phyloP scores from a whole-genome alignment of 1,140 invertebrate genomes.

The Trissolcus basalis region DNA sequence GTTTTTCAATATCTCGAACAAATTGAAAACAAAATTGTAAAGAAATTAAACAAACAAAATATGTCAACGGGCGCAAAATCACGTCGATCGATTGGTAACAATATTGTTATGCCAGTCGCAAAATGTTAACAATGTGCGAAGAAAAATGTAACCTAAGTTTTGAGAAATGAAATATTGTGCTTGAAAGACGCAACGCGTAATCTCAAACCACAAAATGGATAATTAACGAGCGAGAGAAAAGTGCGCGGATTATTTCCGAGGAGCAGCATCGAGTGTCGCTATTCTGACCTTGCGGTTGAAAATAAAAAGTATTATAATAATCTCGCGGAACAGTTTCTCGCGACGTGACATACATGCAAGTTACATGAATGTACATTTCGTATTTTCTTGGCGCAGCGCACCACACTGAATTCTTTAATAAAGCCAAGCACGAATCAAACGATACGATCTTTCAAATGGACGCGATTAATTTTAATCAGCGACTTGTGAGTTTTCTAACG shows the following conservation, averaged over 20 bases:
- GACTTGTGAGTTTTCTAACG: slow-evolving; percentile 41
- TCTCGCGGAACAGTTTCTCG: slow-evolving; percentile 43
- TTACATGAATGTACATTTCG: slow-evolving; percentile 26
- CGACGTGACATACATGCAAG: slow-evolving; percentile 46
- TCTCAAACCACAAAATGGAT: slow-evolving; percentile 14
- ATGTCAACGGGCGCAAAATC: background rate
- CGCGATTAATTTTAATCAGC: slow-evolving; percentile 49
- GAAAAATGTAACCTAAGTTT: too few species aligned
- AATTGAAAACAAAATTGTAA: background rate
- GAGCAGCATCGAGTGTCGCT: slow-evolving; percentile 38
- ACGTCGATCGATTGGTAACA: background rate
- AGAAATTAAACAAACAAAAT: background rate
- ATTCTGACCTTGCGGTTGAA: slow-evolving; percentile 47
- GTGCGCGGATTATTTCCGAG: slow-evolving; percentile 25
- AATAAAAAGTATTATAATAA: slow-evolving; percentile 57
- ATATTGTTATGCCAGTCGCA: too few species aligned
- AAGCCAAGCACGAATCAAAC: slow-evolving; percentile 39
- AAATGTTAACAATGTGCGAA: too few species aligned
- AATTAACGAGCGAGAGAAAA: slow-evolving; percentile 17
- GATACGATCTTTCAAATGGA: slow-evolving; percentile 47
- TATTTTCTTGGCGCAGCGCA: slow-evolving; percentile 33
- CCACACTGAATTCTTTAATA: slow-evolving; percentile 42
- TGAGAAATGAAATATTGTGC: too few species aligned
- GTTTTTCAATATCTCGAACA: background rate
- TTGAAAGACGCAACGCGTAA: slow-evolving; percentile 5